Percentiles rank a stretch among this genome's conserved stretches.
phyloP scores from a whole-genome alignment of 2,888 invertebrate genomes.

The Spisula solida region DNA sequence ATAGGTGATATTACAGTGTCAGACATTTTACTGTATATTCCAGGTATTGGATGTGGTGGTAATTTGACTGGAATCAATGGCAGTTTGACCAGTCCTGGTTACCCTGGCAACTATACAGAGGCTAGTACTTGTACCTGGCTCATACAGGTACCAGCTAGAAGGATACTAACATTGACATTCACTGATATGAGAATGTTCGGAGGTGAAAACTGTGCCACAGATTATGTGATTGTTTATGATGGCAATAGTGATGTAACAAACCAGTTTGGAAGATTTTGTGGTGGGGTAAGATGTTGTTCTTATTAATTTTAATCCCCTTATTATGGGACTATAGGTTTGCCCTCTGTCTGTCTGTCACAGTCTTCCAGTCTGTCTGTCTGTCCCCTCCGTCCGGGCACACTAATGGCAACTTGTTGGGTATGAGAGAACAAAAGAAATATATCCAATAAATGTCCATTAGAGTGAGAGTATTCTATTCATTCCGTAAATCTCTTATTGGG shows the following conservation, averaged over 20 bases:
- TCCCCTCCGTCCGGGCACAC: too few relatives aligned
- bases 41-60: constrained; percentile 90
- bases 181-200: constrained; percentile 68
- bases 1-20: too few relatives aligned
- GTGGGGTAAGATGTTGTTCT: constrained; percentile 71
- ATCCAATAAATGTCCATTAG: too few relatives aligned
- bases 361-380: too few relatives aligned
- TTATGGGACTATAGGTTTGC: too few relatives aligned
- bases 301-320: too few relatives aligned
- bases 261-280: constrained; percentile 76
- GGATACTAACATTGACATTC: constrained; percentile 94
- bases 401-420: too few relatives aligned
- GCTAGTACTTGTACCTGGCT: constrained; percentile 94
- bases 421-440: too few relatives aligned
- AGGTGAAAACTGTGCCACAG: constrained; percentile 73
- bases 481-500: too few relatives aligned
- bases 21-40: too few relatives aligned
- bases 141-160: constrained; percentile 90
- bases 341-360: too few relatives aligned
- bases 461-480: too few relatives aligned
- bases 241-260: constrained; percentile 64
- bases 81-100: constrained; percentile 93
- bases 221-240: constrained; percentile 77
- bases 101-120: constrained; percentile 94
- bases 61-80: constrained; percentile 91